A percentile compares a stretch with the other conserved stretches of the same genome.
Evolutionary conservation across 2,888 invertebrate species (phyloP).

Genomic region (Dryobotodes eremita): DNA sequence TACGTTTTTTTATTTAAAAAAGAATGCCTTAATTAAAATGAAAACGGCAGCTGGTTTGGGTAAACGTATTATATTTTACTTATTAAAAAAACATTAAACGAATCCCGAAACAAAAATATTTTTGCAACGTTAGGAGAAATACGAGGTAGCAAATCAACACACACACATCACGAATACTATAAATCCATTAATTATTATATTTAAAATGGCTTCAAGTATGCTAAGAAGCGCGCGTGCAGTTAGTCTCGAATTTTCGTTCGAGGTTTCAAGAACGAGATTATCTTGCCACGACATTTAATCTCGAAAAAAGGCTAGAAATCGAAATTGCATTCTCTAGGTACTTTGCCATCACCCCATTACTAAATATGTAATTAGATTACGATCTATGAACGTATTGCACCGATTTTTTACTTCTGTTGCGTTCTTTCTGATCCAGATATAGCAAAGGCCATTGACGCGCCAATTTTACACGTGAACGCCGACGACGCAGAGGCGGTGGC

Average conservation of each 20-base stretch:
- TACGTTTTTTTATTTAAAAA: not conserved
- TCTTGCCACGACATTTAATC: not conserved
- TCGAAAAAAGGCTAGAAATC: not conserved
- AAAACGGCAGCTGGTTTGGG: not conserved
- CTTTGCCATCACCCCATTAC: not conserved
- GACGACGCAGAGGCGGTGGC: conserved; percentile 98
- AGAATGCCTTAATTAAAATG: not conserved
- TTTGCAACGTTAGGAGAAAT: not conserved
- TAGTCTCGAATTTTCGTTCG: too few relatives aligned
- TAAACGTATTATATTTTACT: not conserved
- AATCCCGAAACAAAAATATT: not conserved
- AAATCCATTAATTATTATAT: not conserved
- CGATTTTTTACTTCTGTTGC: not conserved
- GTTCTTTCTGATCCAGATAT: conserved; percentile 90
- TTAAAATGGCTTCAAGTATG: not conserved
- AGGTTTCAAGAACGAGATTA: not conserved
- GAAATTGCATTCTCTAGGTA: conserved; percentile 71
- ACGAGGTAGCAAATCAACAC: not conserved
- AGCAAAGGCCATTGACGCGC: conserved; percentile 97
- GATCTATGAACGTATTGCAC: not conserved
- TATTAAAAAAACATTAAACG: too few relatives aligned
- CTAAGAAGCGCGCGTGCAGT: not conserved
- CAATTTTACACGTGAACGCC: conserved; percentile 98
- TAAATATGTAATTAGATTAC: not conserved
- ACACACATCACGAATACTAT: not conserved